Base-by-base conservation (phyloP, 2,113 vertebrate species). In the Larimichthys crocea region DNA sequence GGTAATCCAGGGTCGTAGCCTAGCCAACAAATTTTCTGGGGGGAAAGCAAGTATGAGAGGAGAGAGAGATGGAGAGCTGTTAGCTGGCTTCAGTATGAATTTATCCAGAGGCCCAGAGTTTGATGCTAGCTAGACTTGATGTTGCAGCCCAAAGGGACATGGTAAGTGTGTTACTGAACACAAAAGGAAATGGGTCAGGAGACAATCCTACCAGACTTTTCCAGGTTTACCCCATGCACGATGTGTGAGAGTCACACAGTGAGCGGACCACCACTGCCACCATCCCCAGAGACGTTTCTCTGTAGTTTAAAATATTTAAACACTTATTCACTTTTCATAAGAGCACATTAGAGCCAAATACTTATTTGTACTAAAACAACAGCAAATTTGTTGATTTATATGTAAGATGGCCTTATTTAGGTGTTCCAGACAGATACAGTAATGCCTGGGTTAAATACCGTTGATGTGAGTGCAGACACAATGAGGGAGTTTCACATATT, bases 1-100 rank as follows among this genome's bases (percentile, higher is more conserved):
- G 82, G 86, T 88, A 88, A 93, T 91, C 61, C 60, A 42, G 68
- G 80, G 76, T 77, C 60, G 80, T 84, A 72, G 80, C 69, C 70
- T 4, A 60, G 82, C 85, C 78, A 87, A 71, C 86, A 53, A 44
- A 52, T 57, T 73, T 46, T 68, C 65, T 84, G 52, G 59, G 53
- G 35, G 76, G 75, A 76, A 81, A 85, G 20, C n/a, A 65, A 80
- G 46, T 35, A 52, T 46, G 19, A 62, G 42, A 66, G 42, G 14
- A 59, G 24, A 59, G 49, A 10, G 29, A 62, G 56, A 52, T 40
- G 9, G 74, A 70, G 53, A 57, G 46, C 12, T 42, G 24, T 44
- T 70, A 24, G 52, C 22, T 82, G 50, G 52, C 44, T 74, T 71
- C 40, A 78, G 62, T 50, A 64, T 65, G 14, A 57, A 70, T 63